phyloP scores from a whole-genome alignment of 2,797 vertebrate genomes.

The Toxotes lorentzi region DNA sequence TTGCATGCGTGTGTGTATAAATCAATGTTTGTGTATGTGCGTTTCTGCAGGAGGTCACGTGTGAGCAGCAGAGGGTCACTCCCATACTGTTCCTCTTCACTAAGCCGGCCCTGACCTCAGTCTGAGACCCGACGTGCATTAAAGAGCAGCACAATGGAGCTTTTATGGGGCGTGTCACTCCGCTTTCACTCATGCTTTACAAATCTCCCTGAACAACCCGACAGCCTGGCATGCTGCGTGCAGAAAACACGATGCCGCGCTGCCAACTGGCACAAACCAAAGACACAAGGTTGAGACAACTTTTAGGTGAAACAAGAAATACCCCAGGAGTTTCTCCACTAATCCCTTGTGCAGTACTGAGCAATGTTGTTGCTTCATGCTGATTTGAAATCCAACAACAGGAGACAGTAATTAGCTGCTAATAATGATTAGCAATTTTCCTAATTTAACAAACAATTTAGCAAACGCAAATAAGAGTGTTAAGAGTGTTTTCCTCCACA shows the following conservation, averaged over 20 bases:
- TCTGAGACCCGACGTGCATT: slow-evolving; percentile 53
- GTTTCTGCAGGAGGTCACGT: slow-evolving; percentile 43
- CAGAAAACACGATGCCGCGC: slow-evolving; percentile 29
- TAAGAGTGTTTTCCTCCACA: background rate
- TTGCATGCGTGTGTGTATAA: slow-evolving; percentile 20
- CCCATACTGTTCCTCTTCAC: slow-evolving; percentile 46
- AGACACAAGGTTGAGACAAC: slow-evolving; percentile 27
- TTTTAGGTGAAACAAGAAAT: slow-evolving; percentile 19
- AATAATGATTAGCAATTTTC: slow-evolving; percentile 34
- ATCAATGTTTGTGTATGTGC: slow-evolving; percentile 27
- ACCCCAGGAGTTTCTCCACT: slow-evolving; percentile 10
- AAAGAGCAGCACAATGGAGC: slow-evolving; percentile 63
- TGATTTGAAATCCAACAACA: slow-evolving; percentile 25
- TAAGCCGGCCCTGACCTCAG: slow-evolving; percentile 57
- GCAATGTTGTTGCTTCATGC: slow-evolving; percentile 2
- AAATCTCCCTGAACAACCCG: slow-evolving; percentile 54
- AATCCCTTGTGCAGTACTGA: slow-evolving; percentile 29
- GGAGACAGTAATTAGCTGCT: slow-evolving; percentile 27
- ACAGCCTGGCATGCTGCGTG: slow-evolving; percentile 31
- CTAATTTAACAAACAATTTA: slow-evolving; percentile 23
- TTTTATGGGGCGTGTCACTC: slow-evolving; percentile 66
- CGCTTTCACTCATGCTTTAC: slow-evolving; percentile 47
- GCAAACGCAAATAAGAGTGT: background rate
- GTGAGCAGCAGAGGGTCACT: slow-evolving; percentile 49
- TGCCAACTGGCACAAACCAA: slow-evolving; percentile 57